Percentiles rank a stretch among this genome's conserved stretches.
These are phyloP conservation scores for Papilio protenor DNA, from an alignment of 2,888 invertebrate genomes.

Conservation along the genomic window DNA sequence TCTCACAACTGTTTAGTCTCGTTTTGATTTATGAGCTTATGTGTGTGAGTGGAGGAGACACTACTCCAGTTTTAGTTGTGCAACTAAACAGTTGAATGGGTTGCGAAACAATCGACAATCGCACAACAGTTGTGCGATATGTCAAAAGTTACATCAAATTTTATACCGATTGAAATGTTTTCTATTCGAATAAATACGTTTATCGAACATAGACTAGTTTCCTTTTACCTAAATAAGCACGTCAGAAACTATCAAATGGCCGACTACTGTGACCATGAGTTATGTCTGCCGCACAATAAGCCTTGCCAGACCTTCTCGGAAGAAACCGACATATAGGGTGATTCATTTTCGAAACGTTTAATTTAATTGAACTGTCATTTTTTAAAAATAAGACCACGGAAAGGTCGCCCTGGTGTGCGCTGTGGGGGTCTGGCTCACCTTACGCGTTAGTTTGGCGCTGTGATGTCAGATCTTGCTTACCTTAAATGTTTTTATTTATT, in stretches of 20 bases:
- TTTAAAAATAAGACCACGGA: conserved; percentile 50
- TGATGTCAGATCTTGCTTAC: conserved; percentile 46
- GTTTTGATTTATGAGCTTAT: too few species aligned
- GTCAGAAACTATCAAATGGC: conserved; percentile 42
- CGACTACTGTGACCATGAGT: conserved; percentile 46
- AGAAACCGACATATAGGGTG: conserved; percentile 54
- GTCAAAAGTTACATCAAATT: too few species aligned
- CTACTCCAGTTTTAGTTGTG: too few species aligned
- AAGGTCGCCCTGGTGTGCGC: conserved; percentile 48
- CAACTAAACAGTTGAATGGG: too few species aligned
- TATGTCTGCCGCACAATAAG: conserved; percentile 39
- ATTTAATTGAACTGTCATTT: conserved; percentile 57
- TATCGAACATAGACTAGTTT: conserved; percentile 15
- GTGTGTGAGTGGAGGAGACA: too few species aligned
- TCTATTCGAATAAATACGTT: conserved; percentile 37
- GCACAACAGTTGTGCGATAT: too few species aligned
- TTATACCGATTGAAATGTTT: conserved; percentile 6
- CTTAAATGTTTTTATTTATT: conserved; percentile 36
- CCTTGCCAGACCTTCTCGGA: conserved; percentile 62
- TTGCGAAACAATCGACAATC: too few species aligned
- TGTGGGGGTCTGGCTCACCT: conserved; percentile 49
- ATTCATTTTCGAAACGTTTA: conserved; percentile 49
- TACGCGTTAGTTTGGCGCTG: conserved; percentile 50
- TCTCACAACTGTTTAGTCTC: too few species aligned
- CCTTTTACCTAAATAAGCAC: conserved; percentile 33